These are phyloP conservation scores for Amphipoea lucens DNA, from an alignment of 2,888 invertebrate species.

Conservation along the genomic window DNA sequence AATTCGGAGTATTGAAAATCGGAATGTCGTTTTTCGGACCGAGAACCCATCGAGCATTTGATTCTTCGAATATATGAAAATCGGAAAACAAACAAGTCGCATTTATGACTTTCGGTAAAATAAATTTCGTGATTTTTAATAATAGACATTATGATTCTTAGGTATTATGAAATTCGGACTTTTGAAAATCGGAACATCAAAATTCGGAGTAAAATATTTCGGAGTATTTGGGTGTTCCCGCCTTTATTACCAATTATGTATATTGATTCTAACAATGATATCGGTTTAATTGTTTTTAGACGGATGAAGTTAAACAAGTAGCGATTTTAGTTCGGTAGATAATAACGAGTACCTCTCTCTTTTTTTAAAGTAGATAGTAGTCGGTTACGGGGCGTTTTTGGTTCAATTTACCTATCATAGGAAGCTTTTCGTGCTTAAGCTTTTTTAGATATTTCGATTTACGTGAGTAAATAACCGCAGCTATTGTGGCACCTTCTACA, in stretches of 20 bases:
- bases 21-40: too few relatives aligned
- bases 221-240: too few relatives aligned
- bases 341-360: neutral
- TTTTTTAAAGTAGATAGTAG: neutral
- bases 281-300: neutral
- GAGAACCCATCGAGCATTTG: too few relatives aligned
- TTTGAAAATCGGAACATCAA: too few relatives aligned
- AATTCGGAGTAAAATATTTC: too few relatives aligned
- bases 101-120: too few relatives aligned
- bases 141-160: too few relatives aligned
- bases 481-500: neutral
- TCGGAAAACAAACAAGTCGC: too few relatives aligned
- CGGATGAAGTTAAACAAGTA: neutral
- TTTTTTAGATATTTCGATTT: conserved; percentile 18
- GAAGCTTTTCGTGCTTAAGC: conserved; percentile 8
- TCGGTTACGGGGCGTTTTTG: neutral
- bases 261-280: conserved; percentile 38
- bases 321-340: neutral
- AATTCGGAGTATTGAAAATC: too few relatives aligned
- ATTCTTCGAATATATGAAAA: too few relatives aligned
- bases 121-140: too few relatives aligned
- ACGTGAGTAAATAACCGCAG: neutral
- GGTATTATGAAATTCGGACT: too few relatives aligned
- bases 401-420: conserved; percentile 4
- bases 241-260: neutral